Conservation (phyloP, 2,797 vertebrate species). For the Florisuga fusca region DNA sequence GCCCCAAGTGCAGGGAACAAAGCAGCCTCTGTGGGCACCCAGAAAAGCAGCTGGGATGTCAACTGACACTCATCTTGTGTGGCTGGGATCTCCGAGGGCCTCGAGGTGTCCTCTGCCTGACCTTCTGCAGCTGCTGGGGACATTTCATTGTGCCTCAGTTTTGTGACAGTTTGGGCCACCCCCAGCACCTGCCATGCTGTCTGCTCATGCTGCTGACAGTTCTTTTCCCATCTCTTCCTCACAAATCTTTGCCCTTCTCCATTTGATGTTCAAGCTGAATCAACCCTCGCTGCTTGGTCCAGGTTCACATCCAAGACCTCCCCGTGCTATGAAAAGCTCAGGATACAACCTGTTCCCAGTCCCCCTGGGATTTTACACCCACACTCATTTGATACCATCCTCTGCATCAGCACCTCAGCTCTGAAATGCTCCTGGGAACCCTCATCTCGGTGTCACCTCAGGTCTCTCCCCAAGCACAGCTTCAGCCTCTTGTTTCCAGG, state of each 20-base stretch:
- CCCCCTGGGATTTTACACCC: neutral
- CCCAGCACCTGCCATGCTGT: accelerated
- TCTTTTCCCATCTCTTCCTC: neutral
- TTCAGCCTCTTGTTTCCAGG: neutral
- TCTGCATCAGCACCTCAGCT: neutral
- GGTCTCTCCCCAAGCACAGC: neutral
- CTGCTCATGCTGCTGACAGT: neutral
- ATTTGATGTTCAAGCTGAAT: neutral
- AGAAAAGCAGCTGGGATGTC: neutral
- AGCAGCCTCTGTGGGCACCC: neutral
- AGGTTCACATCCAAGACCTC: neutral
- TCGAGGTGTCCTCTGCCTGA: neutral
- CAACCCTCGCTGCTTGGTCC: neutral
- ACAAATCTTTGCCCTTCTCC: neutral
- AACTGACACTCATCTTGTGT: neutral
- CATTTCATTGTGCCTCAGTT: neutral
- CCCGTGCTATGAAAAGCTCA: accelerated
- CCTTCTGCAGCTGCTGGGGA: neutral
- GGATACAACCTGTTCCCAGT: neutral
- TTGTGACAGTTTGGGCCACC: neutral
- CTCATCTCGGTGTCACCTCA: neutral
- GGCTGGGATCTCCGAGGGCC: neutral
- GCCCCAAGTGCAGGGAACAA: neutral
- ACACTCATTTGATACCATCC: neutral
- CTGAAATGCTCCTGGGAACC: neutral